Percentiles rank a stretch among this genome's conserved stretches.
Conservation (phyloP, 2,888 invertebrate genomes). For the Eledone cirrhosa region DNA sequence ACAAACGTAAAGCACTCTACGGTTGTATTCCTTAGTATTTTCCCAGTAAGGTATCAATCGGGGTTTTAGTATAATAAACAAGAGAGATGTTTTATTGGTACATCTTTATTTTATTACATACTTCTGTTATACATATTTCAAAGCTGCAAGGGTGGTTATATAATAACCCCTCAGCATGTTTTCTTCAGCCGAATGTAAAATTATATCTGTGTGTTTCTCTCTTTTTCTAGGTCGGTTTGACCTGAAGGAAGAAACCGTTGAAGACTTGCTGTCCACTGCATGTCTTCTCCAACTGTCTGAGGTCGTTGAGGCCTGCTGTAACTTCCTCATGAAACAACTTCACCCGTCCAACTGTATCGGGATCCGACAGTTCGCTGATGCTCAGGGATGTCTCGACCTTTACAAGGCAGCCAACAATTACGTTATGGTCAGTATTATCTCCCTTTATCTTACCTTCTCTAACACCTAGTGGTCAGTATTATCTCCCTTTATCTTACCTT, state of each 20-base stretch:
- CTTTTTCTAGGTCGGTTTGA: constrained; percentile 74
- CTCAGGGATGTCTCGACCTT: constrained; percentile 83
- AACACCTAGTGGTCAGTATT: too few species aligned
- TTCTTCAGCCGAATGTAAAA: too few species aligned
- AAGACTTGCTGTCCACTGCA: constrained; percentile 84
- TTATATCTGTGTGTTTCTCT: background rate
- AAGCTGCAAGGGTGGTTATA: too few species aligned
- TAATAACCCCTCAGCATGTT: too few species aligned
- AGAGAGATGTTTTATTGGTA: too few species aligned
- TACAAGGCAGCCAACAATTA: constrained; percentile 84
- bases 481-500: too few species aligned
- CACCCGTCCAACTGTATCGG: constrained; percentile 95
- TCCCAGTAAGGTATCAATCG: too few species aligned
- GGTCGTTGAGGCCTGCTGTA: constrained; percentile 89
- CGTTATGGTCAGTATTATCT: constrained; percentile 75
- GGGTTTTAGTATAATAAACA: too few species aligned
- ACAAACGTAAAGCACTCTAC: too few species aligned
- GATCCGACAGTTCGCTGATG: constrained; percentile 89
- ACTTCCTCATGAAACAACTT: constrained; percentile 86
- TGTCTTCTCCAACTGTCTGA: constrained; percentile 84
- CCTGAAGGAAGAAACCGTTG: constrained; percentile 89
- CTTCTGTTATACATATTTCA: too few species aligned
- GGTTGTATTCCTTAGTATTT: too few species aligned
- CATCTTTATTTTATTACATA: too few species aligned
- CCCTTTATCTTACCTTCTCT: background rate